These are phyloP conservation scores for Anser brachyrhynchus DNA, from an alignment of 2,113 vertebrate species.

Conservation along the genomic window DNA sequence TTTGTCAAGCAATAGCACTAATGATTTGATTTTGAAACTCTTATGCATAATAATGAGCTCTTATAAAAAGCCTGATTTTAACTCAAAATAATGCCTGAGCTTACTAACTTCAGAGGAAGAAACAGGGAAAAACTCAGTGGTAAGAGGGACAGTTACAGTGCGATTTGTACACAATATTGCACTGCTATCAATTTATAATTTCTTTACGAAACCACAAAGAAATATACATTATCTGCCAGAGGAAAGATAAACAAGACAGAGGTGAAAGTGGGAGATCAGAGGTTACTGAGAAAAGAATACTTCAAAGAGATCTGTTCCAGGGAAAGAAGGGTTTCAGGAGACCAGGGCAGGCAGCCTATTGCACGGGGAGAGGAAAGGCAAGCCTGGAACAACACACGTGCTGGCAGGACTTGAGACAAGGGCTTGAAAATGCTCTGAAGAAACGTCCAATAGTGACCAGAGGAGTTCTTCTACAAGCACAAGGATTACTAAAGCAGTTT, in stretches of 20 bases:
- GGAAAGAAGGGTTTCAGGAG: background rate
- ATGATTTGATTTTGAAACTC: constrained; percentile 24
- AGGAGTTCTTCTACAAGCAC: background rate
- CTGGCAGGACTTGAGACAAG: background rate
- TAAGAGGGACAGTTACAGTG: background rate
- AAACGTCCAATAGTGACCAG: background rate
- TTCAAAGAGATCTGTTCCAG: background rate
- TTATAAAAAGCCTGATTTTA: background rate
- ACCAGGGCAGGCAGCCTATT: background rate
- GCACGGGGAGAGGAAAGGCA: background rate
- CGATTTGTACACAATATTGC: background rate
- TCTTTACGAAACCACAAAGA: background rate
- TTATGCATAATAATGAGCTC: constrained; percentile 27
- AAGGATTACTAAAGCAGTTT: background rate
- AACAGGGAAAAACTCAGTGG: background rate
- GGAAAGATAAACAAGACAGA: background rate
- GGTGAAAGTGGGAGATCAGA: background rate
- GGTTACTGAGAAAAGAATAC: background rate
- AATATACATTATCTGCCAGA: background rate
- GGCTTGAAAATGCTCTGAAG: background rate
- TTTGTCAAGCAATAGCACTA: constrained; percentile 17
- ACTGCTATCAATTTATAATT: background rate
- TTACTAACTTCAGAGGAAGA: background rate
- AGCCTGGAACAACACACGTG: background rate
- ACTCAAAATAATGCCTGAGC: background rate